Percentiles rank a stretch among this genome's conserved stretches.
Evolutionary conservation across 2,113 vertebrate genomes (phyloP).

Genomic region (Halichoerus grypus): DNA sequence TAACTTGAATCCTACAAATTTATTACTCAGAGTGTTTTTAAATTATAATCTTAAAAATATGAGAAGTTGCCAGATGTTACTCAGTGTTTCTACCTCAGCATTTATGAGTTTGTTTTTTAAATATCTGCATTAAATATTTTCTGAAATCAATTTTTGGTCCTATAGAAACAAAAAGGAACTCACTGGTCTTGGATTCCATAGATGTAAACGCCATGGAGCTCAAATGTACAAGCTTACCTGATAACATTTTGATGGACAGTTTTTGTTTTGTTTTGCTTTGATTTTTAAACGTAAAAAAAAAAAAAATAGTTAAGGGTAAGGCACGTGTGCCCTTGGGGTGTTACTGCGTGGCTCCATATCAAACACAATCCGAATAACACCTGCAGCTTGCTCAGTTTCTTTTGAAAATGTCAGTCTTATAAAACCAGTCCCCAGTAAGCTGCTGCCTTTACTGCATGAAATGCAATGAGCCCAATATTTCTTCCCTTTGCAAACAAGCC

Average conservation of each 20-base stretch:
- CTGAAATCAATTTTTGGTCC: slow-evolving; percentile 35
- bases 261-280: slow-evolving; percentile 49
- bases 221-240: neutral
- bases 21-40: slow-evolving; percentile 6
- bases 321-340: neutral
- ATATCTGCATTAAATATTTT: slow-evolving; percentile 14
- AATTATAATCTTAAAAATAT: slow-evolving; percentile 34
- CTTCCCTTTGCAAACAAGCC: slow-evolving; percentile 68
- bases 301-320: neutral
- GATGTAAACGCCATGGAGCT: neutral
- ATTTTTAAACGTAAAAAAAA: neutral
- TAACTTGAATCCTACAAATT: neutral
- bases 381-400: slow-evolving; percentile 49
- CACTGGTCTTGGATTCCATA: neutral
- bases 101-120: neutral
- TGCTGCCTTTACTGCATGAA: slow-evolving; percentile 19
- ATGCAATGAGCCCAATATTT: slow-evolving; percentile 26
- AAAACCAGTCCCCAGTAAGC: slow-evolving; percentile 72
- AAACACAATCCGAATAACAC: slow-evolving; percentile 14
- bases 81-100: neutral
- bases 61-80: neutral
- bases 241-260: neutral
- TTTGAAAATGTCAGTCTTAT: slow-evolving; percentile 67
- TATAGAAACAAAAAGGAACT: slow-evolving; percentile 19
- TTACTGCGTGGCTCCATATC: neutral